Percentiles rank a stretch among this genome's conserved stretches.
Conservation (phyloP, 37 sponge, comb jelly and placozoan genomes). For the Crambe crambe region DNA sequence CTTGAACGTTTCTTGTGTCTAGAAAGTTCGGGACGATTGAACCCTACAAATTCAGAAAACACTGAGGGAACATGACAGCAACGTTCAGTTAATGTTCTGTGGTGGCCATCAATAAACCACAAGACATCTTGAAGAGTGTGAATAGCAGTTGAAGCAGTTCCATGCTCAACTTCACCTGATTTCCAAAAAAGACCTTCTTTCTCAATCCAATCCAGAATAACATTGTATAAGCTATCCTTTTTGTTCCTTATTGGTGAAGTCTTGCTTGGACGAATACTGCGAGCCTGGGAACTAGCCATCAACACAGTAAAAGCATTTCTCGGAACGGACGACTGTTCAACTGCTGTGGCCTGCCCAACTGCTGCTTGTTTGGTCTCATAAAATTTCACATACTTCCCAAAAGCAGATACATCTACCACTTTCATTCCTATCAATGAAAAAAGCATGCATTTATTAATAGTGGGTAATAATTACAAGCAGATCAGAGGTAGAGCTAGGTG, state of each 20-base stretch:
- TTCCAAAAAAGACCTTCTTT: not conserved
- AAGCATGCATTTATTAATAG: too few species aligned
- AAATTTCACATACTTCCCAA: too few species aligned
- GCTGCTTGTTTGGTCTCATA: too few species aligned
- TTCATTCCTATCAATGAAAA: too few species aligned
- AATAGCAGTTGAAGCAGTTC: not conserved
- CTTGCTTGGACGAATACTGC: too few species aligned
- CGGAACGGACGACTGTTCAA: too few species aligned
- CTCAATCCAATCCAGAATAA: not conserved
- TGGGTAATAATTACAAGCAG: too few species aligned
- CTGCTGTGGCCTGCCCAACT: too few species aligned
- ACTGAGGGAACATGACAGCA: not conserved
- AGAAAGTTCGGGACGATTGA: not conserved
- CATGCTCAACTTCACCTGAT: not conserved
- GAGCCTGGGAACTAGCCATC: too few species aligned
- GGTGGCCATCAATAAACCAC: conserved; percentile 1
- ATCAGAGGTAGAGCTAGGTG: too few species aligned
- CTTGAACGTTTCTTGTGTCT: not conserved
- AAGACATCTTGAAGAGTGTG: not conserved
- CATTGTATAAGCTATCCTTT: not conserved
- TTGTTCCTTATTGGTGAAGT: not conserved
- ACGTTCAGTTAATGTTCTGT: not conserved
- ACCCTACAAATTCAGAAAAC: not conserved
- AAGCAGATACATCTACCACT: too few species aligned
- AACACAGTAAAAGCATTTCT: too few species aligned